These are phyloP conservation scores for Stegana nigrithorax DNA, from an alignment of 2,888 invertebrate genomes.

Conservation along the genomic window DNA sequence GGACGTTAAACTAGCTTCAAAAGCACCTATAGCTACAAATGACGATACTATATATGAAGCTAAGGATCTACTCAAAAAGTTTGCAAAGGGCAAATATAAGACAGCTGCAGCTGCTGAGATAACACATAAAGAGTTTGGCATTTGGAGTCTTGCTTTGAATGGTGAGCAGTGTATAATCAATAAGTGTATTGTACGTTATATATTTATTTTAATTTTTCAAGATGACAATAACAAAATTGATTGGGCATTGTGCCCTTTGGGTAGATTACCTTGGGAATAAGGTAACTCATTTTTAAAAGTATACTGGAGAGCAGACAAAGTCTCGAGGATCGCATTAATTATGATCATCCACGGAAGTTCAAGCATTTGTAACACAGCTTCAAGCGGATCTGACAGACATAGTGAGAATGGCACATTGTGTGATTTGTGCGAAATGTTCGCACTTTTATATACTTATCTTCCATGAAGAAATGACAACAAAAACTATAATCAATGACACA, in stretches of 20 bases:
- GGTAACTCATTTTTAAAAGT: background rate
- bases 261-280: background rate
- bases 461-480: too few species aligned
- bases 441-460: too few species aligned
- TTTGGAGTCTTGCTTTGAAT: constrained; percentile 60
- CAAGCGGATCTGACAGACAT: too few species aligned
- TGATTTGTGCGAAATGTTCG: too few species aligned
- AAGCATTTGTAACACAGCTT: too few species aligned
- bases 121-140: constrained; percentile 38
- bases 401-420: too few species aligned
- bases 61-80: constrained; percentile 34
- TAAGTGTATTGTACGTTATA: background rate
- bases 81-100: constrained; percentile 11
- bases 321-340: too few species aligned
- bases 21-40: background rate
- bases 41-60: constrained; percentile 36
- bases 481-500: too few species aligned
- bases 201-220: background rate
- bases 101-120: background rate
- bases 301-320: too few species aligned
- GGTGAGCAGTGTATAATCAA: background rate
- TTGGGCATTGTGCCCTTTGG: background rate
- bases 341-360: too few species aligned
- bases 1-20: background rate
- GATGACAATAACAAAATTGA: background rate